Evolutionary conservation across 2,113 vertebrate species (phyloP), one percentile per base, ranked within the genome.

Genomic region (Sclerurus mexicanus): DNA sequence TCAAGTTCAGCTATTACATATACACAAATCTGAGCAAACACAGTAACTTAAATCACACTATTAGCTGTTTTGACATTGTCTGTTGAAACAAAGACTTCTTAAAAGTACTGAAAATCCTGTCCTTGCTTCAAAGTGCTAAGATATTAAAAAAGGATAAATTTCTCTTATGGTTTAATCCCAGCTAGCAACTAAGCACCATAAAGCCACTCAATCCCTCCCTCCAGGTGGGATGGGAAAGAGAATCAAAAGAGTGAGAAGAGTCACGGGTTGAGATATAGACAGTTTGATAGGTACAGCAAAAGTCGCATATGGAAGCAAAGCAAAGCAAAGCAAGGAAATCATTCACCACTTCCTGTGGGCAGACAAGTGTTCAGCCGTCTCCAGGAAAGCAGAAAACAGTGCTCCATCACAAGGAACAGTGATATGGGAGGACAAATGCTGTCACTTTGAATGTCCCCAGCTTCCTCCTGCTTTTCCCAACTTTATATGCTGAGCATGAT

Each of bases 181-280:
- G 16, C 13, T 14, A n/a, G 28, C 13, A 53, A 8, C 13, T 12
- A 46, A 40, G 39, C 24, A 35, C n/a, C 28, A 60, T 20, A n/a
- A 4, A 68, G 20, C 16, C 5, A 2, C 16, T 52, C 16, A 9
- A 8, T 46, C 11, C 12, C 27, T 63, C 7, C 22, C 16, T 59
- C 14, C 0, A 0, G 11, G 39, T 47, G 30, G 30, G 39, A 47
- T 15, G 6, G 21, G 20, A 7, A 30, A 68, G 30, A 60, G 28
- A 75, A n/a, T n/a, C 28, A 30, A 10, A 40, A 46, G 59, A 53
- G 24, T 30, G 52, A 30, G 13, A 75, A 75, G n/a, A 53, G 39
- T 28, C 39, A 12, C n/a, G 28, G 28, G 11, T 9, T 68, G n/a
- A 75, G 19, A n/a, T 27, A 18, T 1, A 72, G 20, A 9, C 21